A percentile compares a stretch with the other conserved stretches of the same genome.
These are phyloP conservation scores for Sinocyclocheilus rhinocerous DNA, from an alignment of 2,113 vertebrate genomes.

Conservation along the genomic window DNA sequence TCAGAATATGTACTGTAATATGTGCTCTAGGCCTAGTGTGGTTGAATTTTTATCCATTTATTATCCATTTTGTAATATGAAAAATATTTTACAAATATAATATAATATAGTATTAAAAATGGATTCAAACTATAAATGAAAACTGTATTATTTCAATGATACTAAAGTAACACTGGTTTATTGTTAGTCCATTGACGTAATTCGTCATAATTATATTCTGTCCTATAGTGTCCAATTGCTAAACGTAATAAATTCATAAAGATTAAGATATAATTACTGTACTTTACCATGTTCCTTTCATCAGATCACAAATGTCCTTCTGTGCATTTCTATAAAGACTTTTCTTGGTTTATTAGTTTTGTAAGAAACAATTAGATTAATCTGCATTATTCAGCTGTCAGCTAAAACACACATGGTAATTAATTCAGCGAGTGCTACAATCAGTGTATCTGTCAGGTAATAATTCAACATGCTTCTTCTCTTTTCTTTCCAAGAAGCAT, in stretches of 20 bases:
- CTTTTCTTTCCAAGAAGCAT: slow-evolving; percentile 48
- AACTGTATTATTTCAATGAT: too few species aligned
- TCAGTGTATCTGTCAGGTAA: slow-evolving; percentile 37
- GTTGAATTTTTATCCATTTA: too few species aligned
- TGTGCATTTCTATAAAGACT: neutral
- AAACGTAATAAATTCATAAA: neutral
- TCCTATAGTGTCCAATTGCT: neutral
- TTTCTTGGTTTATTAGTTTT: slow-evolving; percentile 41
- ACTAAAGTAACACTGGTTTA: too few species aligned
- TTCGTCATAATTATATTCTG: neutral
- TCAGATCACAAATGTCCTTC: neutral
- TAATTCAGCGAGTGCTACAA: slow-evolving; percentile 22
- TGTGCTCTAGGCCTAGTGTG: neutral
- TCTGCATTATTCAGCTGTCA: slow-evolving; percentile 44
- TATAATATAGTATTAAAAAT: too few species aligned
- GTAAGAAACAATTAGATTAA: slow-evolving; percentile 27
- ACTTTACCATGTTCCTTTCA: neutral
- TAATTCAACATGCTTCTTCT: slow-evolving; percentile 42
- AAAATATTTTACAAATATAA: too few species aligned
- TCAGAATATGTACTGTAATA: neutral
- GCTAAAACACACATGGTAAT: slow-evolving; percentile 29
- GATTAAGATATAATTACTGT: neutral
- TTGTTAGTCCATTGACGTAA: neutral
- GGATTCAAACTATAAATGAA: too few species aligned
- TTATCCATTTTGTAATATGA: too few species aligned